Percentiles rank a stretch among this genome's conserved stretches.
These are phyloP conservation scores for Perithous albicinctus DNA, from an alignment of 2,888 invertebrate genomes.

Conservation along the genomic window DNA sequence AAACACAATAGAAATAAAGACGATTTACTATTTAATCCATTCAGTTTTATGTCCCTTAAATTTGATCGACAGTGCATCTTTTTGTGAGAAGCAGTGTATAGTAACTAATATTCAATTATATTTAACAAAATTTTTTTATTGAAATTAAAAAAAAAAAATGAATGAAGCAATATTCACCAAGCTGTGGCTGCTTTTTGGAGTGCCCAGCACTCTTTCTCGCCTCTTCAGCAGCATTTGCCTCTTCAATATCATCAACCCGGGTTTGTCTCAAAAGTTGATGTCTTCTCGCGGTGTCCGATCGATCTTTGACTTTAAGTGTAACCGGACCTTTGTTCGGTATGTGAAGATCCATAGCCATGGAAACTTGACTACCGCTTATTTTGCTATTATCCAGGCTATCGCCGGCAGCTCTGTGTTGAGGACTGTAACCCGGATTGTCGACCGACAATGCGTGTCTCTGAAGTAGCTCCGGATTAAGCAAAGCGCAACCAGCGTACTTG, in stretches of 20 bases:
- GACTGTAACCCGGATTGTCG: conserved; percentile 88
- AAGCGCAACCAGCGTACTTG: conserved; percentile 85
- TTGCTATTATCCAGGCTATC: conserved; percentile 86
- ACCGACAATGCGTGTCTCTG: conserved; percentile 94
- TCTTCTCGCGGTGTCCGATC: conserved; percentile 89
- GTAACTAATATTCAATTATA: too few species aligned
- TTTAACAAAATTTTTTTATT: too few species aligned
- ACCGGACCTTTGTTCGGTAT: conserved; percentile 88
- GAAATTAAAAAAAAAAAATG: too few species aligned
- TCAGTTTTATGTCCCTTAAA: too few species aligned
- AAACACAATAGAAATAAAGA: too few species aligned
- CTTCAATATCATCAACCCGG: conserved; percentile 90
- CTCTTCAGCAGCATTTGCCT: conserved; percentile 78
- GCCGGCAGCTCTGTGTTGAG: conserved; percentile 77
- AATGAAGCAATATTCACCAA: conserved; percentile 42
- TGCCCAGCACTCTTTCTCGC: conserved; percentile 66
- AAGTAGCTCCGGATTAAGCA: conserved; percentile 88
- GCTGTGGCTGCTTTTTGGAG: conserved; percentile 53
- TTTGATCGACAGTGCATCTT: too few species aligned
- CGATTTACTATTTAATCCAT: too few species aligned
- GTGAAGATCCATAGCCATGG: conserved; percentile 92
- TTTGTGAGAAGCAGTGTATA: too few species aligned
- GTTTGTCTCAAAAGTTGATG: conserved; percentile 92
- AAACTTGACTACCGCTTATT: conserved; percentile 88
- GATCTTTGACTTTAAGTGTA: conserved; percentile 87